Evolutionary conservation across 2,888 invertebrate genomes (phyloP), one percentile per base, ranked within the genome.

Genomic region (Yponomeuta cagnagella): DNA sequence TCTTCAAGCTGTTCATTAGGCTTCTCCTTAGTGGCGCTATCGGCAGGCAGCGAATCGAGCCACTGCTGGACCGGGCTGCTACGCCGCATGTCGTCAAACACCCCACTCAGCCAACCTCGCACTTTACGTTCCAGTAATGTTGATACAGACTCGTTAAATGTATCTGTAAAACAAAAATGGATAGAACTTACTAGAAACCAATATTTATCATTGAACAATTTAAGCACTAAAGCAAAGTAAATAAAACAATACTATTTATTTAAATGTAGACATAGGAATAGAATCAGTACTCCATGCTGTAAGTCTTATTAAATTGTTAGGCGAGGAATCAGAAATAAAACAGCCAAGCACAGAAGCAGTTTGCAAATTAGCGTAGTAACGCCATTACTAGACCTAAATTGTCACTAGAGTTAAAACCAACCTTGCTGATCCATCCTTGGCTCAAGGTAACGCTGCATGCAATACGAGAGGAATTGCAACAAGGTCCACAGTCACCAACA

Each of bases 31-130:
- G 52, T 15, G 12, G 52, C 12, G 52, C 15, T 12, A 3, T 58
- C 52, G 12, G 52, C 52, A 9, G 30, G 31, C 8, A 95, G 84
- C 9, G 95, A 95, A 79, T 96, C 95, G 74, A 96, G 93, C 96
- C 96, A 96, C 75, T 70, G 70, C 80, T 96, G 95, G 70, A 96
- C 95, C 69, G 95, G 94, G 75, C 95, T 94, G 80, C 94, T 95
- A 72, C 94, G 94, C 77, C 93, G 85, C 94, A 94, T 94, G 77
- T 94, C 93, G 83, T 90, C 89, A 74, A 93, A 85, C 4, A 93
- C 90, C 66, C 91, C 90, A 76, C 87, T 88, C 31, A 93, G 80
- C 93, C 92, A 93, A 75, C 89, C 87, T 74, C 91, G 82, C 52
- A 91, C 90, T 80, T 90, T 90, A 72, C 90, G 80, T 75, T 92